These are phyloP conservation scores for Stigmatopora argus DNA, from an alignment of 2,113 vertebrate genomes.

Conservation along the genomic window DNA sequence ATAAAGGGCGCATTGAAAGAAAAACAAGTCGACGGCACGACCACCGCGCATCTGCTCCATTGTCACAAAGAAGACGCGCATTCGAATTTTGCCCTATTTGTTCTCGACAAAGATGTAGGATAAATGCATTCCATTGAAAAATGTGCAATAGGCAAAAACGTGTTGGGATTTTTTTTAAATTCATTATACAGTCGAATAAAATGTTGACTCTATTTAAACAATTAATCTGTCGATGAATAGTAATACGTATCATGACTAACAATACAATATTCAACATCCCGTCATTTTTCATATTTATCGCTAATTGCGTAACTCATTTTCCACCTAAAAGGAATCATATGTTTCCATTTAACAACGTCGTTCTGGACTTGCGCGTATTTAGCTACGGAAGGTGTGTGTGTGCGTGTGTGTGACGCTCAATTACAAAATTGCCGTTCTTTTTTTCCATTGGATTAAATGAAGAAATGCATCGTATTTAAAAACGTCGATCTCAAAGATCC, in stretches of 20 bases:
- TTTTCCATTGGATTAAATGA: neutral
- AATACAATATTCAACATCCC: no score
- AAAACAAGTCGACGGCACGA: conserved; percentile 38
- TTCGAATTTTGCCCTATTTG: no score
- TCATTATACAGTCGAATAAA: no score
- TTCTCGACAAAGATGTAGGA: no score
- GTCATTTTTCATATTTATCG: neutral
- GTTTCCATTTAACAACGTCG: neutral
- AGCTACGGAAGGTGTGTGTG: neutral
- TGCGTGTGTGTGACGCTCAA: neutral
- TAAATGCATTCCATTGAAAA: no score
- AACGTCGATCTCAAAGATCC: no score
- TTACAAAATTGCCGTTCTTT: neutral
- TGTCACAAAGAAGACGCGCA: neutral
- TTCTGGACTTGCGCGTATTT: neutral
- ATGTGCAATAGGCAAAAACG: no score
- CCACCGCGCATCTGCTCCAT: conserved; percentile 1
- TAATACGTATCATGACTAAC: no score
- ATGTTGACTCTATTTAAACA: no score
- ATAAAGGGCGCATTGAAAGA: conserved; percentile 47
- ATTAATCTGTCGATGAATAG: no score
- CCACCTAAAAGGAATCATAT: neutral
- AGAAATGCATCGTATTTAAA: no score
- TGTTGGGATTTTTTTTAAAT: no score
- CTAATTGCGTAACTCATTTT: neutral